Evolutionary conservation across 2,113 vertebrate species (phyloP).

Genomic region (Rhinoptilus africanus): DNA sequence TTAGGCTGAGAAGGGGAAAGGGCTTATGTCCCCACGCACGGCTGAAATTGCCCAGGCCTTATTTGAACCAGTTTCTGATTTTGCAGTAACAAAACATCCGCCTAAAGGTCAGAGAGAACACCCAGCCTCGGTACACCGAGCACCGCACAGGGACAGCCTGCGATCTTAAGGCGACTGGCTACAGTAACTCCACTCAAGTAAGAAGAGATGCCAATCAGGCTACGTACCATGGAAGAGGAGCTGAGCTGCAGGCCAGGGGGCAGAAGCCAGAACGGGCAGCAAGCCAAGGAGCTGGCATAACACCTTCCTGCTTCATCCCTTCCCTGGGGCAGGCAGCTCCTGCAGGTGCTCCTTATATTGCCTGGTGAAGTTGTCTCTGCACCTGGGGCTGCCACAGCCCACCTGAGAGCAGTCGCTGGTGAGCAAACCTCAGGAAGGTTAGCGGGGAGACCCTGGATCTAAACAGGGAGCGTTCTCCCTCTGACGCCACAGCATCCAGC

Average conservation of each 20-base stretch:
- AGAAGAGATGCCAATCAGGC: not conserved
- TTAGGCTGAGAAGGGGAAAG: not conserved
- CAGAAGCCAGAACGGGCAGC: not conserved
- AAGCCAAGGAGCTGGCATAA: not conserved
- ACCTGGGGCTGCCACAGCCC: not conserved
- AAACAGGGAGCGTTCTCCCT: not conserved
- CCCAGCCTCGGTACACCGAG: not conserved
- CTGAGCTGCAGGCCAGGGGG: not conserved
- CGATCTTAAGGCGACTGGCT: accelerated
- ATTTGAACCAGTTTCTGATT: not conserved
- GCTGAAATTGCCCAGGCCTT: not conserved
- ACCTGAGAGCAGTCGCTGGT: not conserved
- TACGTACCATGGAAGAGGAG: accelerated
- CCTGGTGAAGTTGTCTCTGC: not conserved
- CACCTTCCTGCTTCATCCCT: not conserved
- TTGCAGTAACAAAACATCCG: not conserved
- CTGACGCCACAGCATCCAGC: not conserved
- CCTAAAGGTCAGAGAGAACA: not conserved
- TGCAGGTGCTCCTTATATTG: not conserved
- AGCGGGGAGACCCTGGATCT: not conserved
- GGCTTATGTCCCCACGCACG: accelerated
- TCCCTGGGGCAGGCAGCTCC: accelerated
- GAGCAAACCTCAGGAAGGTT: not conserved
- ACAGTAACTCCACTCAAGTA: accelerated
- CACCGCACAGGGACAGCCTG: not conserved